These are phyloP conservation scores for Platypus cylindrus DNA, from an alignment of 2,888 invertebrate genomes.

Conservation along the genomic window DNA sequence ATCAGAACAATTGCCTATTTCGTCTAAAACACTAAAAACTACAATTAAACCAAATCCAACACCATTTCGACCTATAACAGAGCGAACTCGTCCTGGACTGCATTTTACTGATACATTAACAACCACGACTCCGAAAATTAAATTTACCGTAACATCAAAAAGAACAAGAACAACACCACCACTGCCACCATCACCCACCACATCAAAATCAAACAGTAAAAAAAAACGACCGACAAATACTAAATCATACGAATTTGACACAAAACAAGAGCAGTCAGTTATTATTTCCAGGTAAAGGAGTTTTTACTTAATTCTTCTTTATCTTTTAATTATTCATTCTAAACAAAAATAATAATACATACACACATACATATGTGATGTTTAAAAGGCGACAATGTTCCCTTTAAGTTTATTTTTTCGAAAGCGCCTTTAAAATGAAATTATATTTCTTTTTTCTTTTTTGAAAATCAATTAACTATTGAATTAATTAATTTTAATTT, in stretches of 20 bases:
- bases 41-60: slow-evolving; percentile 3
- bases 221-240: slow-evolving; percentile 34
- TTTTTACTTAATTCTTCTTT: slow-evolving; percentile 2
- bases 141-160: slow-evolving; percentile 29
- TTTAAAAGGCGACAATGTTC: too few relatives aligned
- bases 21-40: slow-evolving; percentile 5
- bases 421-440: too few relatives aligned
- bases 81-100: slow-evolving; percentile 4
- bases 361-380: too few relatives aligned
- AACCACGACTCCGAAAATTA: slow-evolving; percentile 10
- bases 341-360: too few relatives aligned
- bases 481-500: too few relatives aligned
- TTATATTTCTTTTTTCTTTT: too few relatives aligned
- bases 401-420: too few relatives aligned
- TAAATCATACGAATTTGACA: slow-evolving; percentile 16
- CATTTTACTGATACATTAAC: slow-evolving; percentile 9
- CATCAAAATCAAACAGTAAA: slow-evolving; percentile 23
- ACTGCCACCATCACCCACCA: slow-evolving; percentile 13
- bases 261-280: slow-evolving; percentile 20
- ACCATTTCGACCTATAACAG: neutral
- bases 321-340: too few relatives aligned
- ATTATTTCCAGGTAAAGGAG: slow-evolving; percentile 17
- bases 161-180: slow-evolving; percentile 25
- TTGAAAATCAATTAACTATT: too few relatives aligned
- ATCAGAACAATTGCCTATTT: too few relatives aligned